Evolutionary conservation across 2,113 vertebrate genomes (phyloP).

Genomic region (Sphyrna mokarran): DNA sequence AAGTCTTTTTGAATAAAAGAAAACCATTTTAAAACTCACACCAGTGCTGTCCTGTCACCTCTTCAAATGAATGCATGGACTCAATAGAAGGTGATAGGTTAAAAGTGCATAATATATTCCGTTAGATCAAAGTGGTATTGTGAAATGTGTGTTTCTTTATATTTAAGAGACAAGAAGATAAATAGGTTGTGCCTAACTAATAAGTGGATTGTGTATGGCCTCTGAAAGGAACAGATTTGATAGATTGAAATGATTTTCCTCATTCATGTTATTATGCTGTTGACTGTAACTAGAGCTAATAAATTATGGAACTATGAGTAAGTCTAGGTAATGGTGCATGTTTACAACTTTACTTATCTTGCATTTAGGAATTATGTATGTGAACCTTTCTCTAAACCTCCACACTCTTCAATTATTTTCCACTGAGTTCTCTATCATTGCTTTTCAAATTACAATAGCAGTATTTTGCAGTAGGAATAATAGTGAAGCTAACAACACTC

Average conservation of each 20-base stretch:
- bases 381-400: background rate
- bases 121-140: background rate
- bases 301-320: background rate
- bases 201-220: background rate
- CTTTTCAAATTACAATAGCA: too few relatives aligned
- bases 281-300: background rate
- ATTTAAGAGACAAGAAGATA: background rate
- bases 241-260: background rate
- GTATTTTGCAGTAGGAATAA: too few relatives aligned
- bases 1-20: too few relatives aligned
- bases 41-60: too few relatives aligned
- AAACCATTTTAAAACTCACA: too few relatives aligned
- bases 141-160: background rate
- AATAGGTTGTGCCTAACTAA: background rate
- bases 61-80: too few relatives aligned
- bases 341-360: background rate
- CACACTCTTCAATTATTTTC: too few relatives aligned
- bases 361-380: background rate
- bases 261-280: background rate
- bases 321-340: background rate
- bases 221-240: too few relatives aligned
- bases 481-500: too few relatives aligned
- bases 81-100: background rate
- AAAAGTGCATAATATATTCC: background rate
- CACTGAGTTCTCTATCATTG: too few relatives aligned